These are phyloP conservation scores for Ispidina picta DNA, from an alignment of 2,797 vertebrate species.

Conservation along the genomic window DNA sequence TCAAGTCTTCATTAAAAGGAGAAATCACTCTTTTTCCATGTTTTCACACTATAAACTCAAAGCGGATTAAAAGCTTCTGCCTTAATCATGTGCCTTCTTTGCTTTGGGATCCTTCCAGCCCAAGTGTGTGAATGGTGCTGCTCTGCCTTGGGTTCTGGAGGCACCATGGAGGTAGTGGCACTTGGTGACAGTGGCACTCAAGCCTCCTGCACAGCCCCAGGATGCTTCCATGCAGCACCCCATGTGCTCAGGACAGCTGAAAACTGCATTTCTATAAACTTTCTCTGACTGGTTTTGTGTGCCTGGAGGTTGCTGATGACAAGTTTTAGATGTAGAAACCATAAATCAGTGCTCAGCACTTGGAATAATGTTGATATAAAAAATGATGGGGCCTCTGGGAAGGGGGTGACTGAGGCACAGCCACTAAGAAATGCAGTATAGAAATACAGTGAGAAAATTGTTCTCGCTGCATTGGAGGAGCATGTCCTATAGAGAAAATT, in stretches of 20 bases:
- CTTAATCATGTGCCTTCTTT: neutral
- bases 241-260: accelerated
- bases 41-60: neutral
- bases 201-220: neutral
- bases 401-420: neutral
- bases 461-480: neutral
- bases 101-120: neutral
- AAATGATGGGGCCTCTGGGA: neutral
- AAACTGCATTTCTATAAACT: neutral
- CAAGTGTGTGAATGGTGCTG: neutral
- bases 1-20: neutral
- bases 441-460: neutral
- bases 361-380: neutral
- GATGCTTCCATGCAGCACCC: accelerated
- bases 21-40: neutral
- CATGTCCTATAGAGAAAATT: neutral
- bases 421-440: neutral
- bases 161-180: neutral
- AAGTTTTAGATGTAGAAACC: neutral
- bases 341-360: conserved; percentile 10
- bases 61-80: neutral
- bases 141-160: neutral
- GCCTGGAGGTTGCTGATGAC: neutral
- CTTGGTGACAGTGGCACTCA: neutral
- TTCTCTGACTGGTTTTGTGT: neutral